A percentile compares a stretch with the other conserved stretches of the same genome.
Conservation (phyloP, 2,797 vertebrate genomes). For the Salmo trutta region DNA sequence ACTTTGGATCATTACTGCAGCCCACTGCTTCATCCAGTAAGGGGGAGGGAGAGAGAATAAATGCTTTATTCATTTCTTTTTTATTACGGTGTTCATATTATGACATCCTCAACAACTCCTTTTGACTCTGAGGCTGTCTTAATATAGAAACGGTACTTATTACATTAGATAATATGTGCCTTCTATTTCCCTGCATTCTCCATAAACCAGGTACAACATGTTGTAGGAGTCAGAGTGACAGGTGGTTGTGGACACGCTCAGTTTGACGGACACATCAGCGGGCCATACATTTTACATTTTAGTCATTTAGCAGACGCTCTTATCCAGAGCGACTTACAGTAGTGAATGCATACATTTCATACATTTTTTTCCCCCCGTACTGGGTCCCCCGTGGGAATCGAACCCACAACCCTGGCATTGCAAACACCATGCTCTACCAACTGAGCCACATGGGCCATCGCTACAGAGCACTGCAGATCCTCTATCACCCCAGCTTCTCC, state of each 20-base stretch:
- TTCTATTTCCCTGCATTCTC: not conserved
- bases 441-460: constrained; percentile 46
- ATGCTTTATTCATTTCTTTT: no score
- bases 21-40: constrained; percentile 81
- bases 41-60: constrained; percentile 1
- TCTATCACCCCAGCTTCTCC: constrained; percentile 69
- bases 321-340: no score
- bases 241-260: constrained; percentile 66
- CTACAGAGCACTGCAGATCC: constrained; percentile 64
- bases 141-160: not conserved
- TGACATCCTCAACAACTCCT: not conserved
- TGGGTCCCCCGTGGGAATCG: no score
- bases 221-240: constrained; percentile 65
- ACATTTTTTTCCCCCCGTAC: no score
- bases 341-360: no score
- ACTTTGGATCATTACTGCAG: constrained; percentile 78
- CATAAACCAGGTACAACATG: constrained; percentile 61
- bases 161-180: not conserved
- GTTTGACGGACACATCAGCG: constrained; percentile 44
- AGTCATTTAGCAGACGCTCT: no score
- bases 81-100: not conserved
- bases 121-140: not conserved
- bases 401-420: no score
- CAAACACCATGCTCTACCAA: no score
- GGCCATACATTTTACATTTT: constrained; percentile 37